phyloP scores from a whole-genome alignment of 2,797 vertebrate species.

The Poeciliopsis presidionis region DNA sequence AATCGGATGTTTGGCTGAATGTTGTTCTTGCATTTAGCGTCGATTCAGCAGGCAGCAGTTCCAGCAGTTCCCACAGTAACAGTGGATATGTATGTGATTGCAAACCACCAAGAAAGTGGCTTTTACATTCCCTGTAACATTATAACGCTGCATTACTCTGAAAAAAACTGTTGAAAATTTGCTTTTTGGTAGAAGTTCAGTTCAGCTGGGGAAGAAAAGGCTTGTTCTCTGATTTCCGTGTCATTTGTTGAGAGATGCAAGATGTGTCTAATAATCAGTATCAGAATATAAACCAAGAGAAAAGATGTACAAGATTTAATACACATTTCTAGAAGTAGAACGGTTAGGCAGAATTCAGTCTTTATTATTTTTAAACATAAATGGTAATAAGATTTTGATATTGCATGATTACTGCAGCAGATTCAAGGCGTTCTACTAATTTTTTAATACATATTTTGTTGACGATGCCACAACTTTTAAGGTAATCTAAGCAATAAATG shows the following conservation, averaged over 20 bases:
- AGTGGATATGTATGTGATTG: conserved; percentile 30
- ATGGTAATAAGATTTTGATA: not conserved
- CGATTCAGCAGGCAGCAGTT: conserved; percentile 27
- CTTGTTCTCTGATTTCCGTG: not conserved
- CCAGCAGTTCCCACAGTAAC: conserved; percentile 24
- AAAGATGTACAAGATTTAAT: not conserved
- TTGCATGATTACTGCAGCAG: not conserved
- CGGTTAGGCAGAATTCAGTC: not conserved
- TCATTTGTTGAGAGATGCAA: not conserved
- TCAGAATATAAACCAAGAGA: not conserved
- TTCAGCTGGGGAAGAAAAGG: not conserved
- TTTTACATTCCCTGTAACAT: conserved; percentile 8
- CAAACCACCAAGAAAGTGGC: conserved; percentile 16
- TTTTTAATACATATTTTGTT: not conserved
- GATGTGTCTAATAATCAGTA: not conserved
- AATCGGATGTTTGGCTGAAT: conserved; percentile 27
- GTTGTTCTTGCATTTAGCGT: conserved; percentile 20
- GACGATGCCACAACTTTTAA: not conserved
- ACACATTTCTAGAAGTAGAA: not conserved
- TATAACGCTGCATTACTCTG: conserved; percentile 4
- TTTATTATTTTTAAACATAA: not conserved
- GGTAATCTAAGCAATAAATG: not conserved
- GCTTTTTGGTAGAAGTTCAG: conserved; percentile 11
- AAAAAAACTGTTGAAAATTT: conserved; percentile 4
- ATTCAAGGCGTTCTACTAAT: not conserved